Percentiles rank a stretch among this genome's conserved stretches.
These are phyloP conservation scores for Drosophila gaucha DNA, from an alignment of 2,888 invertebrate species.

Conservation along the genomic window DNA sequence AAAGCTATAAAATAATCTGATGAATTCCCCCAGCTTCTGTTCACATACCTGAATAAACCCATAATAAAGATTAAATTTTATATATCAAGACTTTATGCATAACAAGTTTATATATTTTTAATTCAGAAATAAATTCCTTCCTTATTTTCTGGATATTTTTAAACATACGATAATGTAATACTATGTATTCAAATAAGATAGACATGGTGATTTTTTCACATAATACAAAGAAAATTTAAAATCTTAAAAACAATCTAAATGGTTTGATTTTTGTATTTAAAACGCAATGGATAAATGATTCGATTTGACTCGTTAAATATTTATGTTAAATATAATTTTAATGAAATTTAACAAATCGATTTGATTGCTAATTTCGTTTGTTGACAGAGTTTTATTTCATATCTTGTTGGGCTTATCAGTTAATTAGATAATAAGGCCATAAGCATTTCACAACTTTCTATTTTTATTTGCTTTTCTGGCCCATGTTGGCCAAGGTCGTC, in stretches of 20 bases:
- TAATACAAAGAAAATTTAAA: too few species aligned
- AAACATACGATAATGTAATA: slow-evolving; percentile 19
- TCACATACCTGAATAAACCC: slow-evolving; percentile 5
- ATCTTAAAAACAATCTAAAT: too few species aligned
- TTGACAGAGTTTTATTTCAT: background rate
- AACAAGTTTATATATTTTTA: slow-evolving; percentile 21
- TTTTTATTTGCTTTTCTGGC: slow-evolving; percentile 2
- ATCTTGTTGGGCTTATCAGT: slow-evolving; percentile 25
- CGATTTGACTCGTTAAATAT: slow-evolving; percentile 6
- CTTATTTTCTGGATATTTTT: slow-evolving; percentile 26
- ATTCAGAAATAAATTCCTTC: slow-evolving; percentile 9
- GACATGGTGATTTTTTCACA: slow-evolving; percentile 14
- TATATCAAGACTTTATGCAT: slow-evolving; percentile 20
- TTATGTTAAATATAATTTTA: background rate
- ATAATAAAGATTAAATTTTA: slow-evolving; percentile 29
- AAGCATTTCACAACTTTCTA: slow-evolving; percentile 23
- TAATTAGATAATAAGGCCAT: slow-evolving; percentile 2
- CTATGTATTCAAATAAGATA: slow-evolving; percentile 5
- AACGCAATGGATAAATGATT: background rate
- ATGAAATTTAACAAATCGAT: background rate
- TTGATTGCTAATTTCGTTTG: background rate
- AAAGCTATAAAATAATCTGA: background rate
- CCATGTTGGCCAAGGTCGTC: slow-evolving; percentile 28
- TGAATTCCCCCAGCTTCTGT: slow-evolving; percentile 5
- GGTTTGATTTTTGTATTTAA: background rate